A percentile compares a stretch with the other conserved stretches of the same genome.
Evolutionary conservation across 1,140 invertebrate species (phyloP).

Genomic region (Zaprionus inermis): DNA sequence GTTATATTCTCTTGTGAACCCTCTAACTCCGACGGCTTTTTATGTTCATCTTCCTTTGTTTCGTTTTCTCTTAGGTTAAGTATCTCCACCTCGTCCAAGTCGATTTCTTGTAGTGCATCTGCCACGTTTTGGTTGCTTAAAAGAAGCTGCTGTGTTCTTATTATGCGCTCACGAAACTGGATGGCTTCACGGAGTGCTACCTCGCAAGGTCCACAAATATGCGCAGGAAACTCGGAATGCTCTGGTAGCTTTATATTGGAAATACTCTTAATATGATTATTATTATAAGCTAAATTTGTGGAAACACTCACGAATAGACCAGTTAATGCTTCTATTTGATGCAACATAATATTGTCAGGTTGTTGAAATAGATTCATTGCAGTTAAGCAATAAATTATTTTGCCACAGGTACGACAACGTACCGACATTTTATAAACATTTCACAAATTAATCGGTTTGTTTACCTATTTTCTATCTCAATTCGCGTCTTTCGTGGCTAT

Average conservation of each 20-base stretch:
- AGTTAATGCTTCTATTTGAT: conserved; percentile 64
- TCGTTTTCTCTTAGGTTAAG: background rate
- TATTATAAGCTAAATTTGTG: background rate
- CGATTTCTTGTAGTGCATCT: conserved; percentile 26
- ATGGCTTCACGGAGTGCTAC: conserved; percentile 53
- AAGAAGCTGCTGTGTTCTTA: conserved; percentile 55
- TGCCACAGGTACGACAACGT: conserved; percentile 63
- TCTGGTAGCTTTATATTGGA: conserved; percentile 37
- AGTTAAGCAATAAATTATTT: conserved; percentile 45
- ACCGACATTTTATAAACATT: conserved; percentile 44
- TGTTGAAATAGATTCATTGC: conserved; percentile 54
- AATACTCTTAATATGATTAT: background rate
- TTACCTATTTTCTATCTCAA: conserved; percentile 9
- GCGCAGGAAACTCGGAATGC: conserved; percentile 34
- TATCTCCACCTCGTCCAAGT: conserved; percentile 28
- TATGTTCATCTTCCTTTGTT: conserved; percentile 2
- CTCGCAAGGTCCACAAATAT: conserved; percentile 64
- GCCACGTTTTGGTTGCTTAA: conserved; percentile 17
- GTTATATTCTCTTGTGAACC: conserved; percentile 6
- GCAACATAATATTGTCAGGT: conserved; percentile 50
- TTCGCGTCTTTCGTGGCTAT: conserved; percentile 27
- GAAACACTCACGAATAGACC: conserved; percentile 55
- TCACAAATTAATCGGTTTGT: conserved; percentile 14
- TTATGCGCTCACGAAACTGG: conserved; percentile 57
- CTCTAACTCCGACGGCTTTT: background rate